These are phyloP conservation scores for Nixonia krombeini DNA, from an alignment of 1,140 invertebrate genomes.

Conservation along the genomic window DNA sequence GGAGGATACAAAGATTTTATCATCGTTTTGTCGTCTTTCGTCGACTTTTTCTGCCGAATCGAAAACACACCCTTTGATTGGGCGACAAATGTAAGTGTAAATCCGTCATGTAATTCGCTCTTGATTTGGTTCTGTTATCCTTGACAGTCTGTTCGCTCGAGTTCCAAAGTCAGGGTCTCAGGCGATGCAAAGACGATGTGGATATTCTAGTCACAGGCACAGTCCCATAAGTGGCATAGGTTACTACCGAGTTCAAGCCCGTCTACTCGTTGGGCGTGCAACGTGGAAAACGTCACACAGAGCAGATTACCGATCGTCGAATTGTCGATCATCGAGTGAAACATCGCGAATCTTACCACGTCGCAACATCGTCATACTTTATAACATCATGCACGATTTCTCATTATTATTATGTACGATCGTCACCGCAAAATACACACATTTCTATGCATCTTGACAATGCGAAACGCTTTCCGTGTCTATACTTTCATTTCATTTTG, in stretches of 20 bases:
- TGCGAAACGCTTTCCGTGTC: too few relatives aligned
- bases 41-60: too few relatives aligned
- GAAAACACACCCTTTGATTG: too few relatives aligned
- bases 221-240: slow-evolving; percentile 39
- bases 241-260: slow-evolving; percentile 43
- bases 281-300: slow-evolving; percentile 20
- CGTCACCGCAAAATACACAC: too few relatives aligned
- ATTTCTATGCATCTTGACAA: too few relatives aligned
- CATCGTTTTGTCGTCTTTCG: too few relatives aligned
- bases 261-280: slow-evolving; percentile 36
- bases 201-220: slow-evolving; percentile 33
- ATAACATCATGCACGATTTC: slow-evolving; percentile 15
- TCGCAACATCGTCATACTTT: slow-evolving; percentile 15
- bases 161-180: slow-evolving; percentile 25
- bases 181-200: slow-evolving; percentile 13
- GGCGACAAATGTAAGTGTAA: too few relatives aligned
- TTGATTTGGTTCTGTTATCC: background rate
- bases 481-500: too few relatives aligned
- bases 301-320: slow-evolving; percentile 6
- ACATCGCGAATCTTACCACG: slow-evolving; percentile 27
- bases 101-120: too few relatives aligned
- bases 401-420: too few relatives aligned
- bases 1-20: too few relatives aligned
- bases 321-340: slow-evolving; percentile 11
- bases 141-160: slow-evolving; percentile 9